Percentiles rank a stretch among this genome's conserved stretches.
phyloP scores from a whole-genome alignment of 2,888 invertebrate species.

The Xestia sexstrigata region DNA sequence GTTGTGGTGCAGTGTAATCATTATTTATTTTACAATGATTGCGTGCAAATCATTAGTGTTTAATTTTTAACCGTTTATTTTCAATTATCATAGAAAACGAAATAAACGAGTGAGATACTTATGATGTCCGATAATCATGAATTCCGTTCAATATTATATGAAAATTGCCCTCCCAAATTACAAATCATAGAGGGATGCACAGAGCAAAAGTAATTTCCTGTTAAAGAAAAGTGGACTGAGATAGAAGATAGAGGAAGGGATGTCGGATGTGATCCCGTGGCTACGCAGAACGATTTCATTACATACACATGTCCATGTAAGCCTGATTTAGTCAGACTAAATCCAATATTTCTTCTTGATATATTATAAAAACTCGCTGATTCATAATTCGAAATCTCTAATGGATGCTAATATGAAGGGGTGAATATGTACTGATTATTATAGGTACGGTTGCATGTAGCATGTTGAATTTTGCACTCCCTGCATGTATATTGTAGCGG shows the following conservation, averaged over 20 bases:
- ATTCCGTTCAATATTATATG: neutral
- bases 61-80: neutral
- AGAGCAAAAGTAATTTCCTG: constrained; percentile 53
- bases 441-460: neutral
- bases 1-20: neutral
- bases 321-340: neutral
- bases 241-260: constrained; percentile 25
- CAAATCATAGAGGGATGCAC: neutral
- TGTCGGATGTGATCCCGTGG: constrained; percentile 13
- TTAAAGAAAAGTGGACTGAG: neutral
- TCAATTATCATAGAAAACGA: neutral
- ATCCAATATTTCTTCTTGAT: neutral
- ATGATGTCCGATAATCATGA: neutral
- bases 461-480: neutral
- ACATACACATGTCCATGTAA: constrained; percentile 15
- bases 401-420: neutral
- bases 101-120: neutral
- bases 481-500: neutral
- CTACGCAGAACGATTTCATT: constrained; percentile 18
- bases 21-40: neutral
- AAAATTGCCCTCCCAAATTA: constrained; percentile 1
- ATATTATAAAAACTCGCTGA: neutral
- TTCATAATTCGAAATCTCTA: neutral
- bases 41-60: neutral
- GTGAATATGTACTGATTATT: neutral